phyloP scores from a whole-genome alignment of 2,888 invertebrate species.

The Zygothrica quintamaculata region DNA sequence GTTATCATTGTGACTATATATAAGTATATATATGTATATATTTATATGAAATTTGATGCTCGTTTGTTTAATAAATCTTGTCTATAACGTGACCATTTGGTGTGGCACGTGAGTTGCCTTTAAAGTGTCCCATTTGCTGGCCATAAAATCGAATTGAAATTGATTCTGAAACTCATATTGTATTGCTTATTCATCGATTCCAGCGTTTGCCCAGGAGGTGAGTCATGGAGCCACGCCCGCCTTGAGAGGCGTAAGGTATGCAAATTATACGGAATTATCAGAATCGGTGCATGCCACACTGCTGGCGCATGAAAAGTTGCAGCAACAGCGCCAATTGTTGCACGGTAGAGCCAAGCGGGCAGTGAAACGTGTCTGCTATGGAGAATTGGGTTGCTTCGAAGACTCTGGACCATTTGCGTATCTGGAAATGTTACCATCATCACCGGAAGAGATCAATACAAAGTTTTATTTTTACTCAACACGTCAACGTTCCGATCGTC shows the following conservation, averaged over 20 bases:
- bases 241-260: slow-evolving; percentile 17
- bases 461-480: slow-evolving; percentile 91
- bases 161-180: slow-evolving; percentile 3
- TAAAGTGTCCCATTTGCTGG: slow-evolving; percentile 19
- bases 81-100: background rate
- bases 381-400: slow-evolving; percentile 95
- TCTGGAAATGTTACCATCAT: slow-evolving; percentile 93
- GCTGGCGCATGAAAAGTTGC: slow-evolving; percentile 56
- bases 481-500: slow-evolving; percentile 88
- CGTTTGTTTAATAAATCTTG: too few species aligned
- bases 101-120: slow-evolving; percentile 32
- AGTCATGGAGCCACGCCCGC: slow-evolving; percentile 28
- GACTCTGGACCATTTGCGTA: slow-evolving; percentile 96
- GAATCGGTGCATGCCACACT: slow-evolving; percentile 73
- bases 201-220: slow-evolving; percentile 50
- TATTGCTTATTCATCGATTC: slow-evolving; percentile 17
- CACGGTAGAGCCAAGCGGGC: slow-evolving; percentile 89
- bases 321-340: slow-evolving; percentile 48
- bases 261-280: slow-evolving; percentile 66
- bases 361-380: slow-evolving; percentile 93
- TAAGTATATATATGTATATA: too few species aligned
- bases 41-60: too few species aligned
- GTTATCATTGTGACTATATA: too few species aligned
- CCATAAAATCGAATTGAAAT: slow-evolving; percentile 14
- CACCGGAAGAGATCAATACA: slow-evolving; percentile 94